These are phyloP conservation scores for Epirrita christyi DNA, from an alignment of 2,888 invertebrate species.

Conservation along the genomic window DNA sequence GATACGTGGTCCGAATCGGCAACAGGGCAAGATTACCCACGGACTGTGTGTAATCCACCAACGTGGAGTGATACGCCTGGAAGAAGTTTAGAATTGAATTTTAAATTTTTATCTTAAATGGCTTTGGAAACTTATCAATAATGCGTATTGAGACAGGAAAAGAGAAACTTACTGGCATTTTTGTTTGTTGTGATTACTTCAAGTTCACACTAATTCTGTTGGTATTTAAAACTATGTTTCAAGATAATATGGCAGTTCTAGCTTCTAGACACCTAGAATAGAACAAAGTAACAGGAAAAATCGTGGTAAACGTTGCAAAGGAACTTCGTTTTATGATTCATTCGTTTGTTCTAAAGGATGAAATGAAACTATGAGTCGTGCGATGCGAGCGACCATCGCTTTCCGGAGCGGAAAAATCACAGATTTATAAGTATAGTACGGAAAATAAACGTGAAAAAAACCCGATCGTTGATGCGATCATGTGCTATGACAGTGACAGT, in stretches of 20 bases:
- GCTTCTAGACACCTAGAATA: neutral
- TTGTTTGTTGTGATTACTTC: slow-evolving; percentile 7
- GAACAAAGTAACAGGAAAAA: neutral
- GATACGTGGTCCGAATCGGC: slow-evolving; percentile 94
- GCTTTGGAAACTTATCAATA: too few species aligned
- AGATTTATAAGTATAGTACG: too few species aligned
- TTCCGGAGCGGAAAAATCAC: too few species aligned
- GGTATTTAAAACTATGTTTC: neutral
- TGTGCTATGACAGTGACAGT: too few species aligned
- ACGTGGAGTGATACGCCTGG: slow-evolving; percentile 98
- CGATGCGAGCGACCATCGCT: too few species aligned
- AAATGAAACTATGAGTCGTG: too few species aligned
- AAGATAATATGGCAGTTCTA: neutral
- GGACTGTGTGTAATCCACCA: slow-evolving; percentile 88
- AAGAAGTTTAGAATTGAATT: slow-evolving; percentile 37
- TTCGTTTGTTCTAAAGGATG: neutral
- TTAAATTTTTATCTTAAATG: slow-evolving; percentile 1
- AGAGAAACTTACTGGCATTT: slow-evolving; percentile 53
- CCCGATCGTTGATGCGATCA: too few species aligned
- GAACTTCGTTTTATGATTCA: neutral
- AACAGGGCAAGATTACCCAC: slow-evolving; percentile 97
- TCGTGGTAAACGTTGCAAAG: neutral
- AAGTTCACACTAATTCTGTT: neutral
- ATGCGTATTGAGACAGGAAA: neutral
- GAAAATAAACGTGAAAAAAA: too few species aligned